A percentile compares a stretch with the other conserved stretches of the same genome.
These are phyloP conservation scores for Atrichornis clamosus DNA, from an alignment of 2,113 vertebrate genomes.

Conservation along the genomic window DNA sequence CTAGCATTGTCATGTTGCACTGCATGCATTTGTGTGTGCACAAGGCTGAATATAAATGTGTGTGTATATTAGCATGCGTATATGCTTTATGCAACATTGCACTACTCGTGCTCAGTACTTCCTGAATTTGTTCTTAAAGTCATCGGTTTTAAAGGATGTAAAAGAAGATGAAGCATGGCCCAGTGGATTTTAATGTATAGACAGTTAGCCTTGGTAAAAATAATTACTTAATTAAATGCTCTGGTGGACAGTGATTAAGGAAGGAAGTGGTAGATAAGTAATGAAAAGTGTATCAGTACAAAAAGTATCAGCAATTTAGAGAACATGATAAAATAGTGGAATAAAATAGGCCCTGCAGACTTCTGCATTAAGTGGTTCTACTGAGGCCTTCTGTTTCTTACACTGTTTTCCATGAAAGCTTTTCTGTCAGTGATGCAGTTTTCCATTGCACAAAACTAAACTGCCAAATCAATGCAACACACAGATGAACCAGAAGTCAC, in stretches of 20 bases:
- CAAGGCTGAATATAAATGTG: not conserved
- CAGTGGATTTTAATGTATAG: not conserved
- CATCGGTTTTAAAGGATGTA: not conserved
- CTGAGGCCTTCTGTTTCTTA: not conserved
- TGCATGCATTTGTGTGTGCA: not conserved
- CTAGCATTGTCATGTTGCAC: not conserved
- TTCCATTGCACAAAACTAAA: not conserved
- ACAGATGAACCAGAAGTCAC: not conserved
- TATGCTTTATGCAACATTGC: not conserved
- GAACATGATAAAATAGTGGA: not conserved
- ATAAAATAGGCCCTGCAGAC: not conserved
- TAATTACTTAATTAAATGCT: conserved; percentile 39
- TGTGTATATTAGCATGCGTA: not conserved
- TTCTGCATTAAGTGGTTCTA: not conserved
- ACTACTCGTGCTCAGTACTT: accelerated
- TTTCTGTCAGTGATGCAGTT: not conserved
- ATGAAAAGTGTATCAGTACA: not conserved
- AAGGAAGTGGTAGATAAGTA: not conserved
- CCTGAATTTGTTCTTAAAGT: not conserved
- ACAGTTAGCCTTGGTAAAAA: not conserved
- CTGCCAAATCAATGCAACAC: not conserved
- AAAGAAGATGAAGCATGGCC: not conserved
- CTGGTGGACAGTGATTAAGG: not conserved
- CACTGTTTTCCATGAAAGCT: not conserved
- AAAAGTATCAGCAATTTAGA: not conserved